Conservation (phyloP, 2,888 invertebrate species). For the Drosophila barbarae region DNA sequence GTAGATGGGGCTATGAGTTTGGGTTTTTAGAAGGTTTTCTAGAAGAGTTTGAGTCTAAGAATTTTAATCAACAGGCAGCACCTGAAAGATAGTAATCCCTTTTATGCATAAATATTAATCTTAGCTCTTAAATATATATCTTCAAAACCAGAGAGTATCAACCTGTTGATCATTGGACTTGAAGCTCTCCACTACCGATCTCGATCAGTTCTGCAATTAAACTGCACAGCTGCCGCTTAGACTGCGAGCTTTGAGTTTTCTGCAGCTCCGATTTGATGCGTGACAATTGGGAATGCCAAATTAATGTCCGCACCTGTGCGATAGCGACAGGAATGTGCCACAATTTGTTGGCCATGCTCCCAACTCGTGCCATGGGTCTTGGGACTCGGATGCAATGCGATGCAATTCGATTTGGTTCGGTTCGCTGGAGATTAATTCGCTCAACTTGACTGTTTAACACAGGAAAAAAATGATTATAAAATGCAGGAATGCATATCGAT, state of each 20-base stretch:
- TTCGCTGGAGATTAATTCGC: constrained; percentile 1
- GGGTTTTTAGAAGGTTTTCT: too few species aligned
- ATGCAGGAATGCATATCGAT: background rate
- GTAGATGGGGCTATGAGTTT: background rate
- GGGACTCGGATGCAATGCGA: constrained; percentile 3
- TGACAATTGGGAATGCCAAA: constrained; percentile 47
- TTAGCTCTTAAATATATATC: background rate
- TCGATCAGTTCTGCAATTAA: constrained; percentile 38
- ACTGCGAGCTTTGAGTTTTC: background rate
- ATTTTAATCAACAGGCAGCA: too few species aligned
- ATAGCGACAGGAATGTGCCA: constrained; percentile 33
- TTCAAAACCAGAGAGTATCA: constrained; percentile 18
- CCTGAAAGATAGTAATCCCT: background rate
- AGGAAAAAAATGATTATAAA: background rate
- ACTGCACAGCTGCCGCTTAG: constrained; percentile 45
- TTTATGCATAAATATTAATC: too few species aligned
- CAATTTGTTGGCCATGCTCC: constrained; percentile 22
- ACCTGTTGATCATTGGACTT: background rate
- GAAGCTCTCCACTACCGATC: too few species aligned
- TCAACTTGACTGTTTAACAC: background rate
- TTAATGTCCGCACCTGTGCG: constrained; percentile 45
- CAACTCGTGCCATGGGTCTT: constrained; percentile 27
- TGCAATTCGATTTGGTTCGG: constrained; percentile 7
- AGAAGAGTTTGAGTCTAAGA: background rate
- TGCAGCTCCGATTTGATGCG: constrained; percentile 33